Evolutionary conservation across 2,797 vertebrate genomes (phyloP).

Genomic region (Hybognathus amarus): DNA sequence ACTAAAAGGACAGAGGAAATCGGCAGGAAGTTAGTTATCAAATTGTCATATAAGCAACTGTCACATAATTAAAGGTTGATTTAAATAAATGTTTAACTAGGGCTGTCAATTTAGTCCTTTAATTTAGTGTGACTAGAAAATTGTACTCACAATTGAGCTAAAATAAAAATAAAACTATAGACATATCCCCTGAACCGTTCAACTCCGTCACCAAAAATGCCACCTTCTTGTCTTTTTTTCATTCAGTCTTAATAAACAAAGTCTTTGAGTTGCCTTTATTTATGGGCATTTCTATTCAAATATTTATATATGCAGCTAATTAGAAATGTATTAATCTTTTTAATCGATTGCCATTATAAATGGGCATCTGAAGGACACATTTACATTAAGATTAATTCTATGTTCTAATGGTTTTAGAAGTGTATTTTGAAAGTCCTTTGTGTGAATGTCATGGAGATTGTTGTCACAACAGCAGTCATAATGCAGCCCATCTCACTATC

Average conservation of each 20-base stretch:
- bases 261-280: neutral
- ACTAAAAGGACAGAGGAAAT: constrained; percentile 7
- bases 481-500: constrained; percentile 10
- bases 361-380: neutral
- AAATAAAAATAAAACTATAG: neutral
- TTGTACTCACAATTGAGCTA: too few species aligned
- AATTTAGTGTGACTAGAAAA: neutral
- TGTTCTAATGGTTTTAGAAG: neutral
- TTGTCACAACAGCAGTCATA: constrained; percentile 29
- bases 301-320: neutral
- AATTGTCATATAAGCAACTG: neutral
- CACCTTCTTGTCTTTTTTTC: neutral
- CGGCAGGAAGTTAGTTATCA: constrained; percentile 13
- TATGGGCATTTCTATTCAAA: neutral
- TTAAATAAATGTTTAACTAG: neutral
- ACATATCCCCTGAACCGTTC: neutral
- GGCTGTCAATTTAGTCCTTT: neutral
- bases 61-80: constrained; percentile 2
- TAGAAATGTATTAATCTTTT: neutral
- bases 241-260: neutral
- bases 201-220: neutral
- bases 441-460: constrained; percentile 15
- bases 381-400: neutral
- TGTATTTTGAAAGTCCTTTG: neutral
- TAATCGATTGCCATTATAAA: neutral